phyloP scores from a whole-genome alignment of 2,797 vertebrate species.

The Gymnothorax javanicus region DNA sequence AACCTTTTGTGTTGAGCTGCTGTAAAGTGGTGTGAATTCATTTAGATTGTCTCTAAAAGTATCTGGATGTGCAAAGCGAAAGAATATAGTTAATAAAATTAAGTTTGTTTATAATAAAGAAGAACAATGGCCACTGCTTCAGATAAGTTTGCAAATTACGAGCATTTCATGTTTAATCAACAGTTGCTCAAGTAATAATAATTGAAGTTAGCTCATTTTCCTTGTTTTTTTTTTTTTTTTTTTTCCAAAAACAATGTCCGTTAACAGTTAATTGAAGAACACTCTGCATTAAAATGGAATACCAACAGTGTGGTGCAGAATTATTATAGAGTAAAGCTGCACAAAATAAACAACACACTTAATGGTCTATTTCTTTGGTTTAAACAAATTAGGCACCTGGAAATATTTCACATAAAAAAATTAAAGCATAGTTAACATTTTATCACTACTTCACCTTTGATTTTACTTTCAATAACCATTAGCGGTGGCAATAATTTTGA shows the following conservation, averaged over 20 bases:
- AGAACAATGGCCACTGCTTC: neutral
- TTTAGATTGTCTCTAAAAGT: conserved; percentile 29
- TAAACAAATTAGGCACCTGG: too few species aligned
- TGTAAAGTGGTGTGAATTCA: conserved; percentile 1
- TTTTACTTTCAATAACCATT: too few species aligned
- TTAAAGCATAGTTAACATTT: too few species aligned
- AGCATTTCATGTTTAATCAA: neutral
- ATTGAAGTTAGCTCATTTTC: neutral
- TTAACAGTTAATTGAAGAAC: neutral
- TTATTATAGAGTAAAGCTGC: too few species aligned
- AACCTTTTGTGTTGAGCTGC: neutral
- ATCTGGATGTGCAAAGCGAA: neutral
- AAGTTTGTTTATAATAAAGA: neutral
- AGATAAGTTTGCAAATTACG: neutral
- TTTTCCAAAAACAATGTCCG: too few species aligned
- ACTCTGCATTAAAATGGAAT: neutral
- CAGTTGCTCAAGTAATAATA: neutral
- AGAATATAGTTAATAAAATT: neutral
- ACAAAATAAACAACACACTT: too few species aligned
- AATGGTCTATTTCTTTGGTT: too few species aligned
- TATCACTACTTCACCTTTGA: too few species aligned
- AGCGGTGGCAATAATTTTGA: too few species aligned
- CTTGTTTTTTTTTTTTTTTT: neutral
- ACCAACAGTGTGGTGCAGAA: neutral
- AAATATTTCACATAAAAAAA: too few species aligned